phyloP scores from a whole-genome alignment of 2,888 invertebrate species.

The Trachelus iudaicus region DNA sequence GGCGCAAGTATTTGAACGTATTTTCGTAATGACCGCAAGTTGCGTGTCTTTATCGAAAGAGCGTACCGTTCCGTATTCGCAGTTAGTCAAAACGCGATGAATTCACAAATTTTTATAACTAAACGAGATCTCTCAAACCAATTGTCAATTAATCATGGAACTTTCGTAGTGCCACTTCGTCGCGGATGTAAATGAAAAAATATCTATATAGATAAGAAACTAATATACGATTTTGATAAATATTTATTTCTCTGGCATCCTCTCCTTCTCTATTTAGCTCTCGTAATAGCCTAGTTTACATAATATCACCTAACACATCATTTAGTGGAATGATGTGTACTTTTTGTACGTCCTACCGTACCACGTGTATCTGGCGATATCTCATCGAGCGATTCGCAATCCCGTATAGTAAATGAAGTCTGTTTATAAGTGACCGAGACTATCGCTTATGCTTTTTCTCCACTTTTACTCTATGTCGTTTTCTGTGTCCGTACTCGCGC shows the following conservation, averaged over 20 bases:
- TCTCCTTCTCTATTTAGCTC: background rate
- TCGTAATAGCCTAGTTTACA: conserved; percentile 11
- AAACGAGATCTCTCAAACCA: background rate
- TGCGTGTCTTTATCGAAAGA: background rate
- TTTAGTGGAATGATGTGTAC: background rate
- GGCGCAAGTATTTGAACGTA: background rate
- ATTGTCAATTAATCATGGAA: background rate
- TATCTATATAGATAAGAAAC: background rate
- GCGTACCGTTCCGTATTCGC: background rate
- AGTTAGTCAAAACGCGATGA: background rate
- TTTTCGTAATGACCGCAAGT: background rate
- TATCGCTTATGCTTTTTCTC: background rate
- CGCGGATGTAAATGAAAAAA: conserved; percentile 6
- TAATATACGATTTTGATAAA: conserved; percentile 19
- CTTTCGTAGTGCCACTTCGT: background rate
- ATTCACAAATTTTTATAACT: background rate
- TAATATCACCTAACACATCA: conserved; percentile 15
- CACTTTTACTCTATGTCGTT: background rate
- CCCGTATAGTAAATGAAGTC: background rate
- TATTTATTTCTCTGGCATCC: conserved; percentile 16
- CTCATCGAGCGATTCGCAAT: background rate
- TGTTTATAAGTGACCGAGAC: background rate
- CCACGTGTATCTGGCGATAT: background rate
- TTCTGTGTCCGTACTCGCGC: conserved; percentile 11
- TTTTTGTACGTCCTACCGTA: conserved; percentile 1